phyloP scores from a whole-genome alignment of 2,113 vertebrate species.

The Oophaga pumilio region DNA sequence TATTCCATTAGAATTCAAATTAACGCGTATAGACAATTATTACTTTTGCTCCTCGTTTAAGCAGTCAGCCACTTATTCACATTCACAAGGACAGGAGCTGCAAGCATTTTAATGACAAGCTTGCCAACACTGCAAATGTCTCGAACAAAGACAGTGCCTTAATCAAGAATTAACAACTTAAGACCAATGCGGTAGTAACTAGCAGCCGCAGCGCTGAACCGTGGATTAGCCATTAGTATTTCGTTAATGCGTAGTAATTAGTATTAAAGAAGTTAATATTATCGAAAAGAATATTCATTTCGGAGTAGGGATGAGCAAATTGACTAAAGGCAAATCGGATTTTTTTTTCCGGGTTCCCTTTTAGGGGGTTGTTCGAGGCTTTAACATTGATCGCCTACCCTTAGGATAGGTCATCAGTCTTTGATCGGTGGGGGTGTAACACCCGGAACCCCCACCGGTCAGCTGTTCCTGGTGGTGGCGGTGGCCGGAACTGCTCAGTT shows the following conservation, averaged over 20 bases:
- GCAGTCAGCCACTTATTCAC: conserved; percentile 30
- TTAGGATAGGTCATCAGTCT: no score
- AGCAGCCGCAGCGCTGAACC: neutral
- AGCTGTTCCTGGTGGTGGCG: no score
- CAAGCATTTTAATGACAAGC: conserved; percentile 24
- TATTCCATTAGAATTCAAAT: conserved; percentile 41
- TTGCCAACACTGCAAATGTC: conserved; percentile 40
- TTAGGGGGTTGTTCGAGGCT: no score
- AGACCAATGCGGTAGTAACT: conserved; percentile 7
- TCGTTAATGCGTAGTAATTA: neutral
- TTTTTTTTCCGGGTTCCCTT: no score
- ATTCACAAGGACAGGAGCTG: conserved; percentile 39
- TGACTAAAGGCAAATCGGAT: no score
- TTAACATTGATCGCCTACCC: no score
- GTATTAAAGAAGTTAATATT: neutral
- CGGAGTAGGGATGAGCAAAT: neutral
- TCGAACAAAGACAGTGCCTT: conserved; percentile 14
- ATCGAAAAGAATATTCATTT: neutral
- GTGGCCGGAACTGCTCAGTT: no score
- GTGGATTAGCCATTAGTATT: neutral
- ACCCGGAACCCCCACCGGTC: no score
- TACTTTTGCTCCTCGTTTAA: conserved; percentile 29
- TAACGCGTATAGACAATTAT: conserved; percentile 26
- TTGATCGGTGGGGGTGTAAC: no score
- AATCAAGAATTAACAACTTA: conserved; percentile 35